phyloP scores from a whole-genome alignment of 2,888 invertebrate species.

The Heliconius ismenius region DNA sequence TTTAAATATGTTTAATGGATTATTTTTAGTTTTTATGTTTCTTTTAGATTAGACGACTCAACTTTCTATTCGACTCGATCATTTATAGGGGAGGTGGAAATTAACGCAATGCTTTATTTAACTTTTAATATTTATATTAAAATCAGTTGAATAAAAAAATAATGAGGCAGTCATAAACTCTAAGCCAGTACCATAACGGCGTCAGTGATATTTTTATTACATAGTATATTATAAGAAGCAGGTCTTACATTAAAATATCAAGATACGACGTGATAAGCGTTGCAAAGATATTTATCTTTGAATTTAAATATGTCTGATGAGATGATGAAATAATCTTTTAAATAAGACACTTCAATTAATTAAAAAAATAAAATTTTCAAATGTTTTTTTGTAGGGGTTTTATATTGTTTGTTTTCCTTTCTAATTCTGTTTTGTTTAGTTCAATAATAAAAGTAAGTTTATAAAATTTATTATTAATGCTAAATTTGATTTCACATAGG shows the following conservation, averaged over 20 bases:
- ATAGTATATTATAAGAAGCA: background rate
- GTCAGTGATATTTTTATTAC: background rate
- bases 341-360: conserved; percentile 5
- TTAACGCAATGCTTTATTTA: background rate
- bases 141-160: background rate
- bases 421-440: too few relatives aligned
- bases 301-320: conserved; percentile 17
- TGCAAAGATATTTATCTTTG: conserved; percentile 20
- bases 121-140: background rate
- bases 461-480: too few relatives aligned
- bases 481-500: too few relatives aligned
- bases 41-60: background rate
- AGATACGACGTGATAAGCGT: conserved; percentile 15
- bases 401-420: too few relatives aligned
- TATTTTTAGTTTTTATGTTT: background rate
- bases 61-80: too few relatives aligned
- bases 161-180: background rate
- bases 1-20: background rate
- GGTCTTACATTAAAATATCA: conserved; percentile 24
- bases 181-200: background rate
- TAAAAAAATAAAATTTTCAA: too few relatives aligned
- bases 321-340: conserved; percentile 17
- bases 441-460: too few relatives aligned
- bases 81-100: background rate
- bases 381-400: too few relatives aligned